These are phyloP conservation scores for Rhegmatorhina hoffmannsi DNA, from an alignment of 2,113 vertebrate genomes.

Conservation along the genomic window DNA sequence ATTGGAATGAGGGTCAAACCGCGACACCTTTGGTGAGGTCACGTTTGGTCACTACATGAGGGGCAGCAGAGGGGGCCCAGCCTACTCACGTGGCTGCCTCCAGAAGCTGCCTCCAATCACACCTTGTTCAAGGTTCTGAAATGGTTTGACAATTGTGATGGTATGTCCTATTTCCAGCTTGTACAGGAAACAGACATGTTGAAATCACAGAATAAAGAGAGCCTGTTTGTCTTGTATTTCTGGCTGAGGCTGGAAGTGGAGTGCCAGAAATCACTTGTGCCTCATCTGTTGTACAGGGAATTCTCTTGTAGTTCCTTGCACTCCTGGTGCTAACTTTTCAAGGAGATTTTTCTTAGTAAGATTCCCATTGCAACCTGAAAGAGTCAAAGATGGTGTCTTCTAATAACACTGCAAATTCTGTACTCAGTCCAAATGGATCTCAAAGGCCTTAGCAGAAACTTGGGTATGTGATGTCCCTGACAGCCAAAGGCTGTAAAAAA, in stretches of 20 bases:
- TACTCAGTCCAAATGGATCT: background rate
- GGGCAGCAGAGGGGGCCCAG: background rate
- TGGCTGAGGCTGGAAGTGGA: conserved; percentile 34
- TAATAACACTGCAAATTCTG: background rate
- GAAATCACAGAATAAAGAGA: conserved; percentile 51
- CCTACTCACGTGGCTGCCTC: background rate
- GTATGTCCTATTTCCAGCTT: conserved; percentile 31
- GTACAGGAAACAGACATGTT: conserved; percentile 26
- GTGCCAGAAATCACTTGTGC: conserved; percentile 39
- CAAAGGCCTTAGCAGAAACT: background rate
- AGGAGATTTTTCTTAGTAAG: background rate
- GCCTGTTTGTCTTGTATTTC: conserved; percentile 60
- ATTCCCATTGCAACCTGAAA: background rate
- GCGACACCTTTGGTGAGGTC: background rate
- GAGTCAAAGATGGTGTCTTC: background rate
- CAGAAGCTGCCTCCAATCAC: background rate
- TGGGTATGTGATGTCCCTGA: background rate
- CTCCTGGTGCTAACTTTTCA: background rate
- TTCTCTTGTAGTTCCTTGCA: background rate
- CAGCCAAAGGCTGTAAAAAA: background rate
- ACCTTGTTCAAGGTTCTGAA: conserved; percentile 17
- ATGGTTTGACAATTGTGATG: background rate
- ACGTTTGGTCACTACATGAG: background rate
- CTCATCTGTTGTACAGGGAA: background rate
- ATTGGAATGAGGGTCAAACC: background rate